phyloP scores from a whole-genome alignment of 2,113 vertebrate genomes.

The Phainopepla nitens region DNA sequence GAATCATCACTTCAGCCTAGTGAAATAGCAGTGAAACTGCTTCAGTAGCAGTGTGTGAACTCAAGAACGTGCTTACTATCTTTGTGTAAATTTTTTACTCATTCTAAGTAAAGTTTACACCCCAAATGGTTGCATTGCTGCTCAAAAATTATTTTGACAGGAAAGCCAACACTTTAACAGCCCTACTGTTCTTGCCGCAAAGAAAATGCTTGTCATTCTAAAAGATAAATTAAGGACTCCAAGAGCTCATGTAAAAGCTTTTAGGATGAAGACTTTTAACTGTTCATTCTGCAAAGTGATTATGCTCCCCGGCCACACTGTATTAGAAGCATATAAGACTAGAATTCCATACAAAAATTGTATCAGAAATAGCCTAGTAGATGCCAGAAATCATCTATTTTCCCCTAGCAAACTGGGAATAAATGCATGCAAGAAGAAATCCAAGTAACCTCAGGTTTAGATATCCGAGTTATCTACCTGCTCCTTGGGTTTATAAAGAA shows the following conservation, averaged over 20 bases:
- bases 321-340: background rate
- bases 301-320: background rate
- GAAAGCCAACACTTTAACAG: background rate
- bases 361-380: background rate
- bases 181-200: background rate
- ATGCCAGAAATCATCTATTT: background rate
- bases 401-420: background rate
- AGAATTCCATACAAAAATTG: background rate
- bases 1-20: background rate
- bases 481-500: background rate
- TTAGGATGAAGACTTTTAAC: background rate
- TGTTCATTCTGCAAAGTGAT: background rate
- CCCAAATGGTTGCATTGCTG: background rate
- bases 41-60: background rate
- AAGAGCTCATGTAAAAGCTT: background rate
- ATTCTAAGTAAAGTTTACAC: background rate
- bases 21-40: background rate
- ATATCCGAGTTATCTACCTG: background rate
- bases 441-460: background rate
- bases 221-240: background rate
- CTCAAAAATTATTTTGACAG: constrained; percentile 27
- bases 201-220: background rate
- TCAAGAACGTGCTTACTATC: background rate
- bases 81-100: background rate
- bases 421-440: background rate